Evolutionary conservation across 2,797 vertebrate species (phyloP), one percentile per base, ranked within the genome.

Genomic region (Danio aesculapii): DNA sequence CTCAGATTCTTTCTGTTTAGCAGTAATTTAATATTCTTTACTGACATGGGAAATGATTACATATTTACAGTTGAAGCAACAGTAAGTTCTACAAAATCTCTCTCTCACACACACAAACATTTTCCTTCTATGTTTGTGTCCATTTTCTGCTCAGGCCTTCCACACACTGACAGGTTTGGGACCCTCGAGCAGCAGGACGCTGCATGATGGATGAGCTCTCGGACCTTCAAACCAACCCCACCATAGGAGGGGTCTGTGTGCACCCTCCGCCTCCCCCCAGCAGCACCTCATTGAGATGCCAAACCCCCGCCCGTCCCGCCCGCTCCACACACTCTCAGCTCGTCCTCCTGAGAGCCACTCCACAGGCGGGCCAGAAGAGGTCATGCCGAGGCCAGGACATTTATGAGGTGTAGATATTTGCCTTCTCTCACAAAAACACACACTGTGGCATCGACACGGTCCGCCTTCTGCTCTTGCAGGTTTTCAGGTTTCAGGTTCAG

Each of bases 331-430:
- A 68, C 75, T 58, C 83, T 41, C 43, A 8, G 78, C 75, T 79
- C 71, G 43, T 57, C 61, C 80, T 84, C 78, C 68, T 81, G 79
- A 76, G 67, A 79, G 79, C 74, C 83, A 57, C 83, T 82, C 83
- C 63, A 71, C 77, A 67, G 64, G 67, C 64, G 75, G 82, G 83
- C 85, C 78, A 86, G 85, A 81, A 79, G 78, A 84, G 88, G 88
- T 89, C 87, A 86, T 17, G 50, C 50, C 21, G 79, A 86, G 86
- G 88, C 63, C 81, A 83, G 47, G 77, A 76, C 73, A 75, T 89
- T 89, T 86, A 86, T 86, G 86, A 86, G 85, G 79, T 88, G 85
- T 84, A 81, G 84, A 73, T 87, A 82, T 85, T 82, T 83, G 53
- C 78, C 75, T 79, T 82, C 66, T 39, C 69, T 75, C 79, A 84